These are phyloP conservation scores for Sebastiscus albofasciatus DNA, from an alignment of 2,797 vertebrate genomes.

Conservation along the genomic window DNA sequence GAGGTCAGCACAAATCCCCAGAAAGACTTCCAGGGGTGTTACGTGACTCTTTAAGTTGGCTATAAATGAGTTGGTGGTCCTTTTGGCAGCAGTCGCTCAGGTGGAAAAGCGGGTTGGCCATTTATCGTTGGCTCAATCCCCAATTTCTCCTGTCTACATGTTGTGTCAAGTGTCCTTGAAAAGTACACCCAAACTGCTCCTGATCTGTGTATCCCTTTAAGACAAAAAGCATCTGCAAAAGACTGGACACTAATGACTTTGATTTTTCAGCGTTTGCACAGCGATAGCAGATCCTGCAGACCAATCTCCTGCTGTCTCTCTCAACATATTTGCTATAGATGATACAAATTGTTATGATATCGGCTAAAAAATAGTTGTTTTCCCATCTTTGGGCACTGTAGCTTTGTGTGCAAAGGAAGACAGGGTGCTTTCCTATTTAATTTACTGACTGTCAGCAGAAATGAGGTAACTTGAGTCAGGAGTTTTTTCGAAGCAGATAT, in stretches of 20 bases:
- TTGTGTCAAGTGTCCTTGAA: background rate
- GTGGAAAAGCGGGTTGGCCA: too few species aligned
- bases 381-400: conserved; percentile 19
- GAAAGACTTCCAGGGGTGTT: background rate
- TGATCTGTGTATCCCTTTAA: background rate
- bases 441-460: conserved; percentile 55
- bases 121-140: background rate
- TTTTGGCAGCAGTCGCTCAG: too few species aligned
- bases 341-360: conserved; percentile 3
- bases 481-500: conserved; percentile 42
- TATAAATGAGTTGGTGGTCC: too few species aligned
- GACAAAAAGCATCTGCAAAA: background rate
- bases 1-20: too few species aligned
- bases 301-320: background rate
- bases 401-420: conserved; percentile 36
- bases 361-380: background rate
- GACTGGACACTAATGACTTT: background rate
- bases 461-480: conserved; percentile 42
- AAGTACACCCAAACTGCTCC: background rate
- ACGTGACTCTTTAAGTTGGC: too few species aligned
- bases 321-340: background rate
- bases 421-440: conserved; percentile 34
- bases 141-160: background rate
- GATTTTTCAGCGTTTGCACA: background rate
- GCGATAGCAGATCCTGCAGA: background rate